phyloP scores from a whole-genome alignment of 1,140 invertebrate species.

The Neodiprion lecontei region DNA sequence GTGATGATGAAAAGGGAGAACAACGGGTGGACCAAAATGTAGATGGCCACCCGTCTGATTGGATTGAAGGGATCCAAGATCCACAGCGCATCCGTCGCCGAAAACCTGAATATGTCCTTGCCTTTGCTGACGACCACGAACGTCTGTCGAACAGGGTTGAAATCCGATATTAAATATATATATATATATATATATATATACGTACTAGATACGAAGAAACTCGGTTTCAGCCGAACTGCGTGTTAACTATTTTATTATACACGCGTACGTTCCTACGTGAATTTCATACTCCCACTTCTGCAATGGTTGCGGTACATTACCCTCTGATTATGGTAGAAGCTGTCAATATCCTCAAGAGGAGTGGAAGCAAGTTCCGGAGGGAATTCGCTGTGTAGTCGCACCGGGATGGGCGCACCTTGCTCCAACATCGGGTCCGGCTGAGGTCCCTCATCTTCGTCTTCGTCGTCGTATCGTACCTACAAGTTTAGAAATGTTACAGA shows the following conservation, averaged over 20 bases:
- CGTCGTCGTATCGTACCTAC: slow-evolving; percentile 92
- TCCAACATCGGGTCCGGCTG: slow-evolving; percentile 92
- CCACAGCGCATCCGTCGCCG: slow-evolving; percentile 94
- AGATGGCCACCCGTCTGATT: slow-evolving; percentile 95
- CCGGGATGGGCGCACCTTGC: slow-evolving; percentile 88
- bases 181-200: background rate
- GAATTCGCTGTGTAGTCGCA: slow-evolving; percentile 87
- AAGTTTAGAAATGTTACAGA: slow-evolving; percentile 30
- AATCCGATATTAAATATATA: slow-evolving; percentile 31
- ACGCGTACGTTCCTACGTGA: too few relatives aligned
- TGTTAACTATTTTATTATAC: slow-evolving; percentile 3
- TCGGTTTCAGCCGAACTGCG: too few relatives aligned
- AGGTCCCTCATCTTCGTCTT: slow-evolving; percentile 94
- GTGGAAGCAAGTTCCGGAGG: slow-evolving; percentile 90
- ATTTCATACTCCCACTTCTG: too few relatives aligned
- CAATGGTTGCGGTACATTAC: slow-evolving; percentile 54
- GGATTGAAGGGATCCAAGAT: slow-evolving; percentile 97
- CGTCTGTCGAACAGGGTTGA: slow-evolving; percentile 75
- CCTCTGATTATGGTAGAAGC: slow-evolving; percentile 90
- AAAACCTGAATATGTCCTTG: slow-evolving; percentile 98
- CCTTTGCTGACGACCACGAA: slow-evolving; percentile 98
- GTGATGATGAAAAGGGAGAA: slow-evolving; percentile 98
- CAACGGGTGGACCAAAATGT: slow-evolving; percentile 95
- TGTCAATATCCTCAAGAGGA: slow-evolving; percentile 95
- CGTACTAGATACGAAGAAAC: background rate